These are phyloP conservation scores for Caenorhabditis sp. DNA, from an alignment of 2,888 invertebrate species.

Conservation along the genomic window DNA sequence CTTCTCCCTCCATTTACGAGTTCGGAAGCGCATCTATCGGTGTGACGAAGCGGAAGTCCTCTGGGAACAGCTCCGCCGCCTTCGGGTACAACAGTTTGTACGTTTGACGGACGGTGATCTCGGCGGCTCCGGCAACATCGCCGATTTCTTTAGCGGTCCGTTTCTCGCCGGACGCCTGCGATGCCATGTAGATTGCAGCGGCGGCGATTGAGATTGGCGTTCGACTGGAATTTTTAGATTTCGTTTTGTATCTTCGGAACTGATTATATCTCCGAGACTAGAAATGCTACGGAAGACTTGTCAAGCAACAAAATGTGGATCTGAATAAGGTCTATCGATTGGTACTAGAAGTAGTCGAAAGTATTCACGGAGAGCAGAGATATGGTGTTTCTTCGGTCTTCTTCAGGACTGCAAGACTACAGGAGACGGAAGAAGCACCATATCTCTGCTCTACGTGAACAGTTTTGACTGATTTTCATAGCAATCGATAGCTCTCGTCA, in stretches of 20 bases:
- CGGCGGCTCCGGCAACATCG: constrained; percentile 97
- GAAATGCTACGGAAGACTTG: too few species aligned
- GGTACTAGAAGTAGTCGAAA: too few species aligned
- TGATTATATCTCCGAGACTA: too few species aligned
- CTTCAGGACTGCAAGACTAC: too few species aligned
- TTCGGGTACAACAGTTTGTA: constrained; percentile 96
- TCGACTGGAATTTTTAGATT: constrained; percentile 85
- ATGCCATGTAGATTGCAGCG: constrained; percentile 99
- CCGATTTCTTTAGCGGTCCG: constrained; percentile 97
- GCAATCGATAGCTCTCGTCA: too few species aligned
- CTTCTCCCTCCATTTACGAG: constrained; percentile 75
- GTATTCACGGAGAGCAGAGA: too few species aligned
- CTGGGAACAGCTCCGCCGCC: constrained; percentile 94
- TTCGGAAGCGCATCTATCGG: constrained; percentile 94
- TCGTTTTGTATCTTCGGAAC: not conserved
- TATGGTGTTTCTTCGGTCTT: too few species aligned
- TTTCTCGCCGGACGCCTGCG: constrained; percentile 95
- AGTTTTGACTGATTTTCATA: too few species aligned
- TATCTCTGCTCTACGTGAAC: too few species aligned
- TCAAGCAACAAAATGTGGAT: too few species aligned
- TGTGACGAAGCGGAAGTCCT: constrained; percentile 95
- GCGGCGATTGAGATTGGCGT: constrained; percentile 99
- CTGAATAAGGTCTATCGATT: too few species aligned
- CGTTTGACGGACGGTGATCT: constrained; percentile 96
- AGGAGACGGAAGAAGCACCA: too few species aligned